These are phyloP conservation scores for Chironex yamaguchii DNA, from an alignment of 30 jellyfish, hydroid and myxozoan genomes.

Conservation along the genomic window DNA sequence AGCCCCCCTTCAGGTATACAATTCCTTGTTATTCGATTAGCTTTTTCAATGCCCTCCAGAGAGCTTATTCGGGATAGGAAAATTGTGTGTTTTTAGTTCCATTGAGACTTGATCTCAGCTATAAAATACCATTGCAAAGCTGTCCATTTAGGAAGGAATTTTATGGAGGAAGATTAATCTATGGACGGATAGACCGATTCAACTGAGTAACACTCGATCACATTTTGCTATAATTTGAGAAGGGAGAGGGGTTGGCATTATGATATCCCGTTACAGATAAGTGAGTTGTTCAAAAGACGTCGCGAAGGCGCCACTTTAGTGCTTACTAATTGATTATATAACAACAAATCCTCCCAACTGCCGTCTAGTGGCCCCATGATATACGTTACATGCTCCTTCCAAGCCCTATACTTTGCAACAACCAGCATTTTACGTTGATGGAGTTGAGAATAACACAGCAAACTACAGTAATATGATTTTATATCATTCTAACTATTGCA, in stretches of 20 bases:
- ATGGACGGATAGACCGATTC: not conserved
- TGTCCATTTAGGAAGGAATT: not conserved
- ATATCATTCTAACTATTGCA: no score
- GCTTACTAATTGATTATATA: not conserved
- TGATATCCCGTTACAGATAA: not conserved
- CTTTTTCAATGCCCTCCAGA: not conserved
- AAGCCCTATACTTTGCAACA: not conserved
- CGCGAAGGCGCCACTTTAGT: not conserved
- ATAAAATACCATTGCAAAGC: not conserved
- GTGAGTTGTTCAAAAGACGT: not conserved
- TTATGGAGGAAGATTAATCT: not conserved
- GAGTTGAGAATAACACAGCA: not conserved
- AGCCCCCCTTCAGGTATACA: not conserved
- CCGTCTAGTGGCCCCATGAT: not conserved
- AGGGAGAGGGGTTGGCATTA: no score
- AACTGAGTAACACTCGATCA: not conserved
- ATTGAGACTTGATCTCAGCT: not conserved
- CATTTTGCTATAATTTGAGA: not conserved
- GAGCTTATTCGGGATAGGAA: not conserved
- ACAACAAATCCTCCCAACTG: not conserved
- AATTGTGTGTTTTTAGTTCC: not conserved
- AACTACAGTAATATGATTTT: not conserved
- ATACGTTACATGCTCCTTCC: not conserved
- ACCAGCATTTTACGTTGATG: not conserved
- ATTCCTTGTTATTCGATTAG: not conserved